A percentile compares a stretch with the other conserved stretches of the same genome.
Evolutionary conservation across 1,140 invertebrate genomes (phyloP).

Genomic region (Scaptomyza pallida): DNA sequence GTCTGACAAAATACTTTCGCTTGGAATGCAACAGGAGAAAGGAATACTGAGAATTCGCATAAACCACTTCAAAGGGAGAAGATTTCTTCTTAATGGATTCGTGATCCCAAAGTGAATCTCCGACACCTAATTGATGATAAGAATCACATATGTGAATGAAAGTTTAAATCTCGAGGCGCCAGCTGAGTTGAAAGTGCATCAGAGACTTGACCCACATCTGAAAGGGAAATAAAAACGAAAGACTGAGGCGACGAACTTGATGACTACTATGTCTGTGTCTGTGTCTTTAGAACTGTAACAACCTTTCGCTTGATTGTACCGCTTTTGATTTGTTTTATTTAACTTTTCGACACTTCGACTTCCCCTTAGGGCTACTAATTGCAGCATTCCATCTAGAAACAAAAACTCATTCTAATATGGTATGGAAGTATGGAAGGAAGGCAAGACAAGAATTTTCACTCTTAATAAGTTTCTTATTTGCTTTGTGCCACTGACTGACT

Average conservation of each 20-base stretch:
- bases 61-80: background rate
- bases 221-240: constrained; percentile 36
- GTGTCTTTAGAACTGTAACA: constrained; percentile 37
- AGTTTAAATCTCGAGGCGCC: constrained; percentile 40
- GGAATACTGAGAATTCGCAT: constrained; percentile 26
- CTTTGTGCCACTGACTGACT: constrained; percentile 76
- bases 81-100: constrained; percentile 34
- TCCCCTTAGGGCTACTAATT: constrained; percentile 55
- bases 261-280: too few relatives aligned
- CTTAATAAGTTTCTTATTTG: constrained; percentile 79
- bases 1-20: constrained; percentile 55
- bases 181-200: constrained; percentile 43
- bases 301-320: constrained; percentile 53
- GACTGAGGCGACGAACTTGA: constrained; percentile 56
- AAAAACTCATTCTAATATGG: constrained; percentile 56
- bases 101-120: constrained; percentile 27
- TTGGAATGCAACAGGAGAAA: constrained; percentile 51
- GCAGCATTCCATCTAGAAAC: constrained; percentile 66
- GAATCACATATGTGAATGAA: constrained; percentile 53
- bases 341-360: constrained; percentile 51
- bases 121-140: constrained; percentile 61
- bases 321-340: constrained; percentile 67
- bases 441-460: constrained; percentile 69
- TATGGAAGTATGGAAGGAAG: background rate
- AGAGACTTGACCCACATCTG: constrained; percentile 42